Evolutionary conservation across 2,888 invertebrate species (phyloP), one percentile per base, ranked within the genome.

Genomic region (Lasius platythorax): DNA sequence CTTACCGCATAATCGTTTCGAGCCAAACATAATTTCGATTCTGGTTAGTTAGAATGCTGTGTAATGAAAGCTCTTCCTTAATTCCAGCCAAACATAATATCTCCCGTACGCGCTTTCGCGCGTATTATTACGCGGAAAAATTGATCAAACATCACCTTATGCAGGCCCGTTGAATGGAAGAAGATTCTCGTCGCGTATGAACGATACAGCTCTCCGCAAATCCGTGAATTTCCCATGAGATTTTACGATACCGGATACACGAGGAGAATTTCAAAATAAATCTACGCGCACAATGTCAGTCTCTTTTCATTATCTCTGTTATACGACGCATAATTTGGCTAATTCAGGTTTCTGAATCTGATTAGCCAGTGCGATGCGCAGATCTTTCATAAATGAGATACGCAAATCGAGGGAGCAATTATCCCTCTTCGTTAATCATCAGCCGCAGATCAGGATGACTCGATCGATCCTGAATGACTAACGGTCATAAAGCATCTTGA

Each of bases 371-470:
- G 28, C 63, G 66, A 86, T 68, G 70, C 74, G 73, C 72, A 72
- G 81, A 88, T 90, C 76, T 86, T 70, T 84, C 75, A 85, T 76
- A 84, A 88, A 89, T 86, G 76, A 87, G 83, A 70, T 85, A 84
- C 82, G 58, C 33, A 74, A 73, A 73, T 56, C 5, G 15, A 46
- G 15, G 23, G 61, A 75, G 79, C 87, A 81, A 90, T 87, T 50
- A 50, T n/a, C 18, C 6, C 50, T 85, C 53, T 72, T 87, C 84
- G 73, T 91, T 90, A 90, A 91, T 92, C 91, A 90, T 83, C 76
- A 56, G 30, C 40, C 58, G 67, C 3, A 30, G n/a, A 74, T 72
- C 28, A 68, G 46, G 74, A 50, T 73, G 46, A 37, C 11, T 53
- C 64, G 78, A 87, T 86, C 67, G 66, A 87, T 76, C 23, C 43